phyloP scores from a whole-genome alignment of 2,888 invertebrate genomes.

The Magallana nippona region DNA sequence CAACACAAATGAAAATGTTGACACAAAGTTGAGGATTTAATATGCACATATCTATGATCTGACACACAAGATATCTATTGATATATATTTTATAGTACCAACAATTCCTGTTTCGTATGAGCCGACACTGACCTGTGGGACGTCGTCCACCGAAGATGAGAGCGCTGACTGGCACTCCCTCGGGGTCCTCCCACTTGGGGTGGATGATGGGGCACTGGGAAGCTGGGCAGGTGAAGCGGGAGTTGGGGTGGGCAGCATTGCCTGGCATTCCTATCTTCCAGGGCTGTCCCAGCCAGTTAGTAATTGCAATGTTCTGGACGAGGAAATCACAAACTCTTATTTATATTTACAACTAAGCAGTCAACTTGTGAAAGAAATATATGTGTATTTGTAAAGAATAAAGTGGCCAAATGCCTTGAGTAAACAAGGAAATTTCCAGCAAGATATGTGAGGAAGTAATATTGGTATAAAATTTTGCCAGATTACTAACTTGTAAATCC shows the following conservation, averaged over 20 bases:
- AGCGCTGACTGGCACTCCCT: slow-evolving; percentile 98
- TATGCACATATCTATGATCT: too few species aligned
- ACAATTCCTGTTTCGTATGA: not conserved
- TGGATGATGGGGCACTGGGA: slow-evolving; percentile 96
- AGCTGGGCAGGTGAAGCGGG: slow-evolving; percentile 96
- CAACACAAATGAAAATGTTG: too few species aligned
- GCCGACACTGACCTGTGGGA: slow-evolving; percentile 83
- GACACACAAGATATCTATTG: not conserved
- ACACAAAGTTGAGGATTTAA: too few species aligned
- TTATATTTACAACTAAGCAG: not conserved
- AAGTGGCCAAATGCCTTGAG: too few species aligned
- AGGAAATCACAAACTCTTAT: not conserved
- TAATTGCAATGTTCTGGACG: slow-evolving; percentile 67
- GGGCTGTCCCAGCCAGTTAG: slow-evolving; percentile 77
- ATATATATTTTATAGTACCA: not conserved
- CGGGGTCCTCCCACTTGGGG: slow-evolving; percentile 93
- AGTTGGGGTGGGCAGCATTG: slow-evolving; percentile 98
- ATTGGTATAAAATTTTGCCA: too few species aligned
- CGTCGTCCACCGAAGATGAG: slow-evolving; percentile 97
- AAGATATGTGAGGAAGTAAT: too few species aligned
- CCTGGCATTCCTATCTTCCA: slow-evolving; percentile 76
- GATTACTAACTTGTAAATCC: too few species aligned
- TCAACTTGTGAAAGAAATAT: not conserved
- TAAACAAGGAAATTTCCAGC: too few species aligned
- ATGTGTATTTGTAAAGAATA: too few species aligned